A percentile compares a stretch with the other conserved stretches of the same genome.
phyloP scores from a whole-genome alignment of 2,113 vertebrate species.

The Semnornis frantzii region DNA sequence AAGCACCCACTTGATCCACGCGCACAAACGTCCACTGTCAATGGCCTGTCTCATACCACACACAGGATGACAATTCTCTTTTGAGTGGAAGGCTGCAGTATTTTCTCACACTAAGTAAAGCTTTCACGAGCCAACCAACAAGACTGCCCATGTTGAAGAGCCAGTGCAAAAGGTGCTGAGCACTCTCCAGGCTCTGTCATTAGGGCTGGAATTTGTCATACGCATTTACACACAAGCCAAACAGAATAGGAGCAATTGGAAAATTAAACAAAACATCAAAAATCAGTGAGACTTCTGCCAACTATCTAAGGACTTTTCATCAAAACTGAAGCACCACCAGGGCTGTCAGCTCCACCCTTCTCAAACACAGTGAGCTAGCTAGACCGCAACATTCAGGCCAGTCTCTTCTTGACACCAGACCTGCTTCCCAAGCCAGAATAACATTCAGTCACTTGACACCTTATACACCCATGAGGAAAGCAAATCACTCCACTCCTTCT shows the following conservation, averaged over 20 bases:
- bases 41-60: accelerated
- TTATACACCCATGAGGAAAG: neutral
- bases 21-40: neutral
- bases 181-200: neutral
- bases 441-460: neutral
- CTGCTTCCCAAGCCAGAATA: neutral
- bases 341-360: neutral
- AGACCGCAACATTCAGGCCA: neutral
- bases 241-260: neutral
- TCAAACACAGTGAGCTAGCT: neutral
- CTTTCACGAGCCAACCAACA: neutral
- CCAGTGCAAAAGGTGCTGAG: neutral
- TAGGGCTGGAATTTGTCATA: neutral
- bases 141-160: neutral
- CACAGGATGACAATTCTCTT: neutral
- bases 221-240: neutral
- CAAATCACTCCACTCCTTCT: neutral
- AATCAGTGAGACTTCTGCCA: neutral
- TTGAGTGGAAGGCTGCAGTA: neutral
- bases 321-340: neutral
- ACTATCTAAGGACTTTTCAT: neutral
- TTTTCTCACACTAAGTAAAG: neutral
- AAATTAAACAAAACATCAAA: neutral
- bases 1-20: neutral
- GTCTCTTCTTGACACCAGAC: neutral